Conservation (phyloP, 2,113 vertebrate species). For the Onychostoma macrolepis region DNA sequence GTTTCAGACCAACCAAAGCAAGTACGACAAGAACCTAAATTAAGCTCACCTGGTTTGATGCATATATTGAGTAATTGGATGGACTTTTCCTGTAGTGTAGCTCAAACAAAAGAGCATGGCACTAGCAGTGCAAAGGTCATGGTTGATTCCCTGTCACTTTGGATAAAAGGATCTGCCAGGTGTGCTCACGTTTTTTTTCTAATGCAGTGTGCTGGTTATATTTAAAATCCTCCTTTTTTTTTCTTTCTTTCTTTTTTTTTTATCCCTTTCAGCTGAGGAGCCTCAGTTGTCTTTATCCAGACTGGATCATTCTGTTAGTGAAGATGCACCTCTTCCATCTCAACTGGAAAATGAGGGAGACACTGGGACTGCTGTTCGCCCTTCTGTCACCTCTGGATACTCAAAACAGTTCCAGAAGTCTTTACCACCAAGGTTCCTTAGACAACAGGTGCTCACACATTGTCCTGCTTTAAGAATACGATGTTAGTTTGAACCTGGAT, state of each 20-base stretch:
- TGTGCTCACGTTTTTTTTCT: not conserved
- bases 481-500: not conserved
- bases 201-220: not conserved
- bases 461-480: not conserved
- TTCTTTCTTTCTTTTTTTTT: not conserved
- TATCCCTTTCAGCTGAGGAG: slow-evolving; percentile 69
- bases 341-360: slow-evolving; percentile 85
- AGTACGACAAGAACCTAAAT: not conserved
- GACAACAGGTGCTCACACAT: slow-evolving; percentile 86
- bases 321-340: slow-evolving; percentile 65
- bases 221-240: not conserved
- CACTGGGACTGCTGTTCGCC: slow-evolving; percentile 85
- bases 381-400: slow-evolving; percentile 90
- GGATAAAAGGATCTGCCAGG: not conserved
- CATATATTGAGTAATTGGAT: not conserved
- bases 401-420: slow-evolving; percentile 99
- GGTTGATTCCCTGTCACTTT: not conserved
- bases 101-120: not conserved
- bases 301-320: slow-evolving; percentile 68
- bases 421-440: slow-evolving; percentile 93
- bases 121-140: not conserved
- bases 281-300: slow-evolving; percentile 67
- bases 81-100: not conserved
- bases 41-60: not conserved
- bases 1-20: not conserved